phyloP scores from a whole-genome alignment of 2,113 vertebrate species.

The Nyctereutes procyonoides region DNA sequence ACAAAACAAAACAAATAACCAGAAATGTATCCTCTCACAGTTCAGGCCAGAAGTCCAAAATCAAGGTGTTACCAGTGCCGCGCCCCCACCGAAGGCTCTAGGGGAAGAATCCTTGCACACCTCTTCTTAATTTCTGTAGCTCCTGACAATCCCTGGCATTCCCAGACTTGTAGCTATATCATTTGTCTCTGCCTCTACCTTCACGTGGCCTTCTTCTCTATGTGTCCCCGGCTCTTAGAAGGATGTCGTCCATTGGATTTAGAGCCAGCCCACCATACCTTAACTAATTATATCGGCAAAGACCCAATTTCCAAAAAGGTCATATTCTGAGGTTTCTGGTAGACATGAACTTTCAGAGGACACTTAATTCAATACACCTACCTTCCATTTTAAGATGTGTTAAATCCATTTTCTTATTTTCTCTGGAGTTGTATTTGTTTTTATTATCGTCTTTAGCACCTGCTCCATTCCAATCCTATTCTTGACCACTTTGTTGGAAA shows the following conservation, averaged over 20 bases:
- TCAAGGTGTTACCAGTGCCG: background rate
- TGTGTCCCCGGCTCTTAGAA: background rate
- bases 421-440: background rate
- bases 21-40: background rate
- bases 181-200: background rate
- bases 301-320: conserved; percentile 18
- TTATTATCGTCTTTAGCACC: background rate
- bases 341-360: background rate
- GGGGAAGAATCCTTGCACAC: background rate
- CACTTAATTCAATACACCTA: background rate
- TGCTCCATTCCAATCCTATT: background rate
- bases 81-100: background rate
- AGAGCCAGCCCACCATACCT: background rate
- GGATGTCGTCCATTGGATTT: background rate
- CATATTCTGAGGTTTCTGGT: background rate
- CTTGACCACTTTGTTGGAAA: background rate
- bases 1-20: background rate
- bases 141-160: background rate
- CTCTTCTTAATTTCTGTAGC: background rate
- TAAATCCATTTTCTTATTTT: background rate
- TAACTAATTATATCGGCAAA: background rate
- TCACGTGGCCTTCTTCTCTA: background rate
- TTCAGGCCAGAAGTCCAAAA: background rate
- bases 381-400: background rate
- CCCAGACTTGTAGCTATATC: background rate